Base-by-base conservation (phyloP, 1,140 invertebrate species). In the Cydia splendana region DNA sequence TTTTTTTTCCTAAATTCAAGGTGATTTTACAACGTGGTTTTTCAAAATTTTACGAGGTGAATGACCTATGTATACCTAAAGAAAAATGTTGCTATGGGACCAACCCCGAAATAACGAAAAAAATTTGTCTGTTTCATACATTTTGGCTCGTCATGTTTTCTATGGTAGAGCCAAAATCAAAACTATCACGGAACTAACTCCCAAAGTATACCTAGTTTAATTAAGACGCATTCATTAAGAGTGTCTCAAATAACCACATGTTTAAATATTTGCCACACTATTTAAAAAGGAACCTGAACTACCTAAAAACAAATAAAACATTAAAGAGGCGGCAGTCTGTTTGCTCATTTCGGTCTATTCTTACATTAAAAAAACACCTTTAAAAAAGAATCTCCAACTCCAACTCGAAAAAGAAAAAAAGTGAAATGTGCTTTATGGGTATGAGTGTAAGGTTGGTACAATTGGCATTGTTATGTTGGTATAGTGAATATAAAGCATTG, bases 281-380 rank as follows among this genome's bases (percentile, higher is more conserved):
- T 76, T 76, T 74, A 74, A 67, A 67, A 67, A 74, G 75, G 75
- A 76, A 79, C 74, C 75, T 42, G 75, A 76, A 76, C 75, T 76
- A 71, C 57, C 75, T 75, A 78, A 78, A 77, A 79, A 80, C 74
- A 82, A 77, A 77, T 77, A 81, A 65, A 83, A 82, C 80, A 85
- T 84, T 80, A 85, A 86, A 87, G 83, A 79, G 75, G 80, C 76
- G 76, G 80, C 80, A 75, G 82, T 71, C 71, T 76, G 85, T 87
- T 88, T 91, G 89, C 87, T 90, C 88, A 89, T 91, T 91, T 91
- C 80, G 79, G 24, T 75, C 84, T 81, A 89, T 91, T 91, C 87
- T 87, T 79, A 77, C 76, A 80, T 80, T 85, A 80, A 83, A 81
- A 24, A 85, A 77, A 82, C 62, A 81, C 6, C 75, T 67, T 30